Evolutionary conservation across 53 echinoderm and acorn worm genomes (phyloP).

Genomic region (Actinopyga echinites): DNA sequence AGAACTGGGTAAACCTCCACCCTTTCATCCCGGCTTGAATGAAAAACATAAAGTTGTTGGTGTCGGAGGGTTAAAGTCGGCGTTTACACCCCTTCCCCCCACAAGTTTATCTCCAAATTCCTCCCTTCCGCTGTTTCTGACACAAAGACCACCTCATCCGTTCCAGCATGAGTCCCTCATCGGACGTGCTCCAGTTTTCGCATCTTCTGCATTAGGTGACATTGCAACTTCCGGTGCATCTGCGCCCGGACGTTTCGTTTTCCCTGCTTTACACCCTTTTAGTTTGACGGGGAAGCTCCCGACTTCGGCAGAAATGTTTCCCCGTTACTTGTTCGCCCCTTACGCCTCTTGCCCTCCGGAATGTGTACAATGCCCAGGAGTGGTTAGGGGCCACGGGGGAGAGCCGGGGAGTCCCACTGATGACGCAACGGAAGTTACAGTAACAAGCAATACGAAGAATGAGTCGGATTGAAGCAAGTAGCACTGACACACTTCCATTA

Average conservation of each 20-base stretch:
- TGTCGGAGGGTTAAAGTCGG: conserved; percentile 90
- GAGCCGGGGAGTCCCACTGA: conserved; percentile 12
- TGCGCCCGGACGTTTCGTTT: conserved; percentile 73
- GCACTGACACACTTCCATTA: no score
- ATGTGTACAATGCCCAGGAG: conserved; percentile 80
- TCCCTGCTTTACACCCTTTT: conserved; percentile 89
- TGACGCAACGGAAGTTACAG: conserved; percentile 8
- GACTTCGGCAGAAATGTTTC: conserved; percentile 75
- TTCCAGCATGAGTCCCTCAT: conserved; percentile 88
- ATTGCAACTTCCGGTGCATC: conserved; percentile 59
- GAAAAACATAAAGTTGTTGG: conserved; percentile 66
- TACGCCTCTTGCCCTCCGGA: conserved; percentile 93
- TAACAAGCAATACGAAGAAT: conserved; percentile 37
- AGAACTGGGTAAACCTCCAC: conserved; percentile 47
- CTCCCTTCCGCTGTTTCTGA: conserved; percentile 75
- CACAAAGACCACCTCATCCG: conserved; percentile 90
- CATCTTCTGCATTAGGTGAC: conserved; percentile 73
- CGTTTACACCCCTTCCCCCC: conserved; percentile 92
- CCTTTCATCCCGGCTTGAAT: conserved; percentile 66
- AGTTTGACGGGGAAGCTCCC: conserved; percentile 87
- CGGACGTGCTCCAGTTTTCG: conserved; percentile 86
- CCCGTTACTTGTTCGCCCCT: conserved; percentile 87
- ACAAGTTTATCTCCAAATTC: conserved; percentile 72
- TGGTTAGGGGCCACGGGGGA: conserved; percentile 11
- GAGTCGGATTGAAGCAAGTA: conserved; percentile 19